phyloP scores from a whole-genome alignment of 2,888 invertebrate genomes.

The Calliphora vomitoria region DNA sequence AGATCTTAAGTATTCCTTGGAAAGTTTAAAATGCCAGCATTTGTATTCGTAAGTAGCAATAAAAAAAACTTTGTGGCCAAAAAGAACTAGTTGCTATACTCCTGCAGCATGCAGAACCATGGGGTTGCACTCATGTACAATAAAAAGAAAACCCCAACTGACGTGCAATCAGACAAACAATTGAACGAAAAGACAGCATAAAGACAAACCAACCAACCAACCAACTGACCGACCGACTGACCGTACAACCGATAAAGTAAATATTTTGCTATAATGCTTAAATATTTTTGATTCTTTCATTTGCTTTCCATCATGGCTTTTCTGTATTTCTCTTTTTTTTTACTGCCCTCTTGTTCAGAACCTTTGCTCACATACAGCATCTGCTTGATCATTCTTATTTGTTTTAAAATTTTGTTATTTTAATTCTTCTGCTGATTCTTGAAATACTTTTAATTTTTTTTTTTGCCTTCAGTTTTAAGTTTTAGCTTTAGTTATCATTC shows the following conservation, averaged over 20 bases:
- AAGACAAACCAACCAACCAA: conserved; percentile 2
- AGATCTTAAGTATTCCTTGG: conserved; percentile 18
- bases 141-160: not conserved
- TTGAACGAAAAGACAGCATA: conserved; percentile 20
- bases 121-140: conserved; percentile 26
- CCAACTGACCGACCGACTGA: conserved; percentile 5
- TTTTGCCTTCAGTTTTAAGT: too few species aligned
- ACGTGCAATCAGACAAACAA: conserved; percentile 47
- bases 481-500: not conserved
- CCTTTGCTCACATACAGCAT: conserved; percentile 32
- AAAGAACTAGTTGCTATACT: conserved; percentile 38
- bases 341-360: conserved; percentile 25
- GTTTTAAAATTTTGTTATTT: conserved; percentile 5
- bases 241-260: conserved; percentile 1
- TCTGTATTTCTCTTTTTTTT: not conserved
- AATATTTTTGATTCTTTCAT: conserved; percentile 23
- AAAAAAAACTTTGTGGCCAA: conserved; percentile 7
- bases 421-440: conserved; percentile 25
- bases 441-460: conserved; percentile 31
- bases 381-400: conserved; percentile 45
- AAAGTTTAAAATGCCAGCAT: conserved; percentile 26
- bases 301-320: conserved; percentile 25
- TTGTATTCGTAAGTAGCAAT: conserved; percentile 13
- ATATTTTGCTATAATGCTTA: conserved; percentile 22
- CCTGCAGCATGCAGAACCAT: conserved; percentile 29